phyloP scores from a whole-genome alignment of 2,888 invertebrate genomes.

The Iselma pallidipennis region DNA sequence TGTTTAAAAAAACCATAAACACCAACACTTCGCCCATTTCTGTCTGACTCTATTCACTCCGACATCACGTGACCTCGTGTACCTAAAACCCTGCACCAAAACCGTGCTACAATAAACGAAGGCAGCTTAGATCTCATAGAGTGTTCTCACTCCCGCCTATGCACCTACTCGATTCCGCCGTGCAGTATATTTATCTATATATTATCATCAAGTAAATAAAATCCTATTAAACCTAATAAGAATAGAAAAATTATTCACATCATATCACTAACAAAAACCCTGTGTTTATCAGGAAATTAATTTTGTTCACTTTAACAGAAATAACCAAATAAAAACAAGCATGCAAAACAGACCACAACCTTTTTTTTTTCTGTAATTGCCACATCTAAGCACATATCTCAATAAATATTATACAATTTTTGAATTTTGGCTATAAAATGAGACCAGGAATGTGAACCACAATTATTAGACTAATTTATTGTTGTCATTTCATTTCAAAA shows the following conservation, averaged over 20 bases:
- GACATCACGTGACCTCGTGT: too few relatives aligned
- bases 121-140: too few relatives aligned
- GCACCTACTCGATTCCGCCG: too few relatives aligned
- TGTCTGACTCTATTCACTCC: too few relatives aligned
- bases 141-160: too few relatives aligned
- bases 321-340: slow-evolving; percentile 11
- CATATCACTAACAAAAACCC: neutral
- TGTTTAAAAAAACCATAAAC: too few relatives aligned
- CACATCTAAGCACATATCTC: slow-evolving; percentile 27
- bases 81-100: too few relatives aligned
- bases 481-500: neutral
- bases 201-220: neutral
- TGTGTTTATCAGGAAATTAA: neutral
- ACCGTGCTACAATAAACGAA: too few relatives aligned
- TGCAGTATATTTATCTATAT: too few relatives aligned
- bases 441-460: slow-evolving; percentile 12
- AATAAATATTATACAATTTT: slow-evolving; percentile 6
- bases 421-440: slow-evolving; percentile 13
- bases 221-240: neutral
- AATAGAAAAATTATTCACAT: neutral
- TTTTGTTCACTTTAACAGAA: neutral
- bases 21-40: too few relatives aligned
- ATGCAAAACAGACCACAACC: slow-evolving; percentile 25
- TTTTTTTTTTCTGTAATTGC: slow-evolving; percentile 6
- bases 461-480: slow-evolving; percentile 2